These are phyloP conservation scores for Plebejus argus DNA, from an alignment of 2,888 invertebrate genomes.

Conservation along the genomic window DNA sequence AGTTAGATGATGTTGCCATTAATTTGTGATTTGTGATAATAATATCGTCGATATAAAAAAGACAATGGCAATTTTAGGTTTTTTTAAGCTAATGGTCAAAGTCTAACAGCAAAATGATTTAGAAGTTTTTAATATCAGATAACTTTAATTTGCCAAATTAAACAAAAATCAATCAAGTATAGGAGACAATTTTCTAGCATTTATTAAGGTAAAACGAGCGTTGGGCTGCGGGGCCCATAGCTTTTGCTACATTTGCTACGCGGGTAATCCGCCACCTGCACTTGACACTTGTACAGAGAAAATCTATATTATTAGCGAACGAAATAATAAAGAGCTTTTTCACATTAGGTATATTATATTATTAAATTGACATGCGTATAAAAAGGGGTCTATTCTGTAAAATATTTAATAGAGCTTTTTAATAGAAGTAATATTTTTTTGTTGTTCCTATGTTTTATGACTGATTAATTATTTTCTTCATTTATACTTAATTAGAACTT, in stretches of 20 bases:
- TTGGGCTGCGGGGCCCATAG: too few species aligned
- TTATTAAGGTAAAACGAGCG: too few species aligned
- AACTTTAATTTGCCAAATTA: too few species aligned
- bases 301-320: not conserved
- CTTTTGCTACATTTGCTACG: too few species aligned
- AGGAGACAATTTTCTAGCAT: too few species aligned
- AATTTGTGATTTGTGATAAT: not conserved
- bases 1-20: not conserved
- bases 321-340: not conserved
- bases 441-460: not conserved
- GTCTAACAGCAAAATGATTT: too few species aligned
- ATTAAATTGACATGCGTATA: not conserved
- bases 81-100: too few species aligned
- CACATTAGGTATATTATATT: not conserved
- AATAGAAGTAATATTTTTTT: not conserved
- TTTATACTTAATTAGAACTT: not conserved
- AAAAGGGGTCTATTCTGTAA: not conserved
- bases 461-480: not conserved
- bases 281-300: not conserved
- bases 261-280: too few species aligned
- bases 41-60: too few species aligned
- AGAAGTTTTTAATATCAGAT: too few species aligned
- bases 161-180: too few species aligned
- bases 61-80: too few species aligned
- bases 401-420: not conserved